Percentiles rank a stretch among this genome's conserved stretches.
phyloP scores from a whole-genome alignment of 2,888 invertebrate species.

The Synanthedon myopaeformis region DNA sequence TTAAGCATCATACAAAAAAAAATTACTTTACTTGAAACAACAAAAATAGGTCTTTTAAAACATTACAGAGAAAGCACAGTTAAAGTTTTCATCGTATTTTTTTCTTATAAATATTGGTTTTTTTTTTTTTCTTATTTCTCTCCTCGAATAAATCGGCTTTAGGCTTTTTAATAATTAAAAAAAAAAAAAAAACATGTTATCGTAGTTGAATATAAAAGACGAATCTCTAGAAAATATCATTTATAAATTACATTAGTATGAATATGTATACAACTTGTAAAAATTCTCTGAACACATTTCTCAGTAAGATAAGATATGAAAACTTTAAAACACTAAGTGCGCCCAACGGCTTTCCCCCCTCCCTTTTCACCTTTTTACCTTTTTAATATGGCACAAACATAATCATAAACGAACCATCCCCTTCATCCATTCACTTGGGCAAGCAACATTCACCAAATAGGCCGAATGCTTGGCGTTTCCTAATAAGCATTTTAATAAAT shows the following conservation, averaged over 20 bases:
- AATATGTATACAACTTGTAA: conserved; percentile 43
- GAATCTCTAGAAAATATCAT: neutral
- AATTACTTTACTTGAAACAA: no score
- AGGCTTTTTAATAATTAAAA: no score
- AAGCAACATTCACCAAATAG: conserved; percentile 16
- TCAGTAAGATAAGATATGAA: conserved; percentile 53
- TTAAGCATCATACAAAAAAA: no score
- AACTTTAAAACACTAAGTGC: conserved; percentile 22
- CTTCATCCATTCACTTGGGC: neutral
- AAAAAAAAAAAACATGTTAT: neutral
- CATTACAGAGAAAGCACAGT: no score
- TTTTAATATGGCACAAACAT: conserved; percentile 35
- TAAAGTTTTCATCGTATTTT: no score
- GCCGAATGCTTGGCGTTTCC: conserved; percentile 19
- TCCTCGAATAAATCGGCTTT: no score
- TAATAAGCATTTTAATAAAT: conserved; percentile 28
- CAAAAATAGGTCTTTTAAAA: no score
- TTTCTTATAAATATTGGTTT: no score
- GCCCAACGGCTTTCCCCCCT: conserved; percentile 15
- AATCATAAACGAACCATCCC: neutral
- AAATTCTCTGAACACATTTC: conserved; percentile 64
- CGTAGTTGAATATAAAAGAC: neutral
- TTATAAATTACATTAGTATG: conserved; percentile 29
- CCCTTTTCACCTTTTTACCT: no score
- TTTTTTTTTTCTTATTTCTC: no score